These are phyloP conservation scores for Rachycentron canadum DNA, from an alignment of 2,797 vertebrate species.

Conservation along the genomic window DNA sequence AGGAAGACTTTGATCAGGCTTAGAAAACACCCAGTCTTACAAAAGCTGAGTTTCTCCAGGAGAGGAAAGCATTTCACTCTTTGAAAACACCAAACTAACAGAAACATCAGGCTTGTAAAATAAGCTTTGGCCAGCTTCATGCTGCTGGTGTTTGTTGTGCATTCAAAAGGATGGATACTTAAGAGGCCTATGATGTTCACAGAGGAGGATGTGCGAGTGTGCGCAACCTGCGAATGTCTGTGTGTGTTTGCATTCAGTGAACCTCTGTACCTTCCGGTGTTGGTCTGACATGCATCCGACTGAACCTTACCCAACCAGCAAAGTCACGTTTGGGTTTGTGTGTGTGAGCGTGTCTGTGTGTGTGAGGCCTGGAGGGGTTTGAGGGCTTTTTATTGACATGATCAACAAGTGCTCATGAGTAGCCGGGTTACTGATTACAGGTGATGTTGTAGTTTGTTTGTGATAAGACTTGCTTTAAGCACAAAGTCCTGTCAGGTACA, in stretches of 20 bases:
- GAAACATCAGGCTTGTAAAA: slow-evolving; percentile 63
- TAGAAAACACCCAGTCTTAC: slow-evolving; percentile 69
- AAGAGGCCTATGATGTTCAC: slow-evolving; percentile 69
- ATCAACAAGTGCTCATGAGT: slow-evolving; percentile 70
- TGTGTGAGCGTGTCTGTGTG: slow-evolving; percentile 9
- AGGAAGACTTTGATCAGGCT: slow-evolving; percentile 81
- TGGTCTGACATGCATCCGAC: slow-evolving; percentile 14
- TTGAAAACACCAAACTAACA: slow-evolving; percentile 67
- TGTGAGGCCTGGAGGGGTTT: background rate
- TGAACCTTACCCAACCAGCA: slow-evolving; percentile 38
- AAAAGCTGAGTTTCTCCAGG: slow-evolving; percentile 55
- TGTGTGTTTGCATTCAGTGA: slow-evolving; percentile 48
- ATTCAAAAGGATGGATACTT: slow-evolving; percentile 62
- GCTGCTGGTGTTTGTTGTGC: slow-evolving; percentile 78
- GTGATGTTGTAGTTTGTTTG: slow-evolving; percentile 69
- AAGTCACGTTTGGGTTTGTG: slow-evolving; percentile 31
- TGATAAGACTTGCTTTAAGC: slow-evolving; percentile 75
- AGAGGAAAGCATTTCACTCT: slow-evolving; percentile 68
- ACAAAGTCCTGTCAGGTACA: slow-evolving; percentile 77
- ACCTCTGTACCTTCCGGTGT: slow-evolving; percentile 53
- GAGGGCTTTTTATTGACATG: slow-evolving; percentile 69
- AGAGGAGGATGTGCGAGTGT: slow-evolving; percentile 63
- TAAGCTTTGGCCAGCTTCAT: slow-evolving; percentile 64
- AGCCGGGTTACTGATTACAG: slow-evolving; percentile 83
- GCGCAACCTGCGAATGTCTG: slow-evolving; percentile 19